Conservation (phyloP, 2,888 invertebrate species). For the Tipula unca region DNA sequence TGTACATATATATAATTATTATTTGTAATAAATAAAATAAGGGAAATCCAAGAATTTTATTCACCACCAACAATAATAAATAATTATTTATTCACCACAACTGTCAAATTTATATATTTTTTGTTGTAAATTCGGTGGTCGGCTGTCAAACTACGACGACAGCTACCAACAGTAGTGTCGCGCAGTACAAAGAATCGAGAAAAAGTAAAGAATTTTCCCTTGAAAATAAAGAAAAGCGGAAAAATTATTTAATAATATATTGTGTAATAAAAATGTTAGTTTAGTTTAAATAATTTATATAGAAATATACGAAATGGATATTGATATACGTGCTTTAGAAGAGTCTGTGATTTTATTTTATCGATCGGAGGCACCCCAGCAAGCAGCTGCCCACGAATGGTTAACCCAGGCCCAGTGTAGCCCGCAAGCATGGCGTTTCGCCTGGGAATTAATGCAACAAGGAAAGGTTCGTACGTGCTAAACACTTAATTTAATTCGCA, state of each 20-base stretch:
- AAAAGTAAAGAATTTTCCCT: not conserved
- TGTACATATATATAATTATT: not conserved
- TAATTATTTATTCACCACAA: not conserved
- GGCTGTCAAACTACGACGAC: not conserved
- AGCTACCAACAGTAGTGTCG: not conserved
- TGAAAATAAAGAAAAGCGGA: conserved; percentile 1
- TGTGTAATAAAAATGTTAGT: not conserved
- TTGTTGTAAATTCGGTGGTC: not conserved
- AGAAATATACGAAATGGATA: conserved; percentile 31
- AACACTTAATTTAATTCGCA: too few relatives aligned
- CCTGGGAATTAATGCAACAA: conserved; percentile 79
- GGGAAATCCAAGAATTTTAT: not conserved
- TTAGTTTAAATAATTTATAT: not conserved
- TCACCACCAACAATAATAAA: not conserved
- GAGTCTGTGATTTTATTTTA: conserved; percentile 41
- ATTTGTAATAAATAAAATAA: not conserved
- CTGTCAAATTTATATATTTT: not conserved
- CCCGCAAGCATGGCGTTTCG: conserved; percentile 84
- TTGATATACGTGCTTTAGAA: conserved; percentile 37
- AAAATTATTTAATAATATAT: not conserved
- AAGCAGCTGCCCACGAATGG: conserved; percentile 76
- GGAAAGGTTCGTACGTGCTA: conserved; percentile 63
- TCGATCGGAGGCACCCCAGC: conserved; percentile 48
- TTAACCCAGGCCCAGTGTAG: conserved; percentile 77
- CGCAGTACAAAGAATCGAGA: not conserved